Percentiles rank a stretch among this genome's conserved stretches.
These are phyloP conservation scores for Drosophila ficusphila DNA, from an alignment of 1,140 invertebrate genomes.

Conservation along the genomic window DNA sequence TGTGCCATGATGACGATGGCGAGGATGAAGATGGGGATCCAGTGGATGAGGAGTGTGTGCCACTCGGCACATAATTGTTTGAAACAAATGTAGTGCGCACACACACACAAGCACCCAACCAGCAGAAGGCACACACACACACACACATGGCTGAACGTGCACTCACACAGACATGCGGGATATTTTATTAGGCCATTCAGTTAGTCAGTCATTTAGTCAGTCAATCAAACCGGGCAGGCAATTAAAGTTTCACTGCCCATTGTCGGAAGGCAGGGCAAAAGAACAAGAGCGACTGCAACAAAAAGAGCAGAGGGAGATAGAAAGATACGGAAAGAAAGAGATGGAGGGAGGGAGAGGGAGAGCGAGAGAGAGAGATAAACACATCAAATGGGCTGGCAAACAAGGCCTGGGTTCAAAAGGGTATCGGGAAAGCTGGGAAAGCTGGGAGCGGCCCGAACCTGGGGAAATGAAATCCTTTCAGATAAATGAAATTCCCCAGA, in stretches of 20 bases:
- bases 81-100: conserved; percentile 74
- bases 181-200: conserved; percentile 80
- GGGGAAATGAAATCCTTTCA: conserved; percentile 20
- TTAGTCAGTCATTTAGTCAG: conserved; percentile 79
- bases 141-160: conserved; percentile 7
- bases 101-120: conserved; percentile 24
- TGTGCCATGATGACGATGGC: not conserved
- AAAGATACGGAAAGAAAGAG: too few species aligned
- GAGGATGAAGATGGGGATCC: not conserved
- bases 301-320: too few species aligned
- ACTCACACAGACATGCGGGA: conserved; percentile 29
- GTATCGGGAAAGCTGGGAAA: not conserved
- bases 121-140: not conserved
- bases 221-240: conserved; percentile 73
- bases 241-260: conserved; percentile 76
- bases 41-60: conserved; percentile 20
- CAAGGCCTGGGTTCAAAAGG: not conserved
- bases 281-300: conserved; percentile 1
- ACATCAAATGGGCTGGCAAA: conserved; percentile 42
- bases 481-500: conserved; percentile 27
- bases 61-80: conserved; percentile 78
- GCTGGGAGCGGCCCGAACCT: not conserved
- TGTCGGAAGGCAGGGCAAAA: conserved; percentile 38
- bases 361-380: conserved; percentile 32
- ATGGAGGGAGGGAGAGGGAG: too few species aligned